Evolutionary conservation across 2,113 vertebrate genomes (phyloP).

Genomic region (Eonycteris spelaea): DNA sequence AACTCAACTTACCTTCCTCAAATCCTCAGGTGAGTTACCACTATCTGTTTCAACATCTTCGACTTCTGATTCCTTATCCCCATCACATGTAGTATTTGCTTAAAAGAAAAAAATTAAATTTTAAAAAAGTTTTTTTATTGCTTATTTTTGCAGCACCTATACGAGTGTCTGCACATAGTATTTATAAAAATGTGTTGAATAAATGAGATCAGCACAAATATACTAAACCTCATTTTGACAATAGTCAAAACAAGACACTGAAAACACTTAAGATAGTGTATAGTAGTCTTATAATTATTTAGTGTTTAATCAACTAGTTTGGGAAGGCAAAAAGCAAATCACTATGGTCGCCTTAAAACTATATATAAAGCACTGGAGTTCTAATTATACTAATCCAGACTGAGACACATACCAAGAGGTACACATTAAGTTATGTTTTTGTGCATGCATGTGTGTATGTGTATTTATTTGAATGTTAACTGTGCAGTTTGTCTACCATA

Average conservation of each 20-base stretch:
- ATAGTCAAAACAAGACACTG: not conserved
- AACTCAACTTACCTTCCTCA: slow-evolving; percentile 89
- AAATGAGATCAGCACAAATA: not conserved
- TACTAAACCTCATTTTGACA: not conserved
- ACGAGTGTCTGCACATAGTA: not conserved
- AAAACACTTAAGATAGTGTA: not conserved
- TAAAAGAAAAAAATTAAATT: slow-evolving; percentile 53
- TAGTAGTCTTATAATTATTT: not conserved
- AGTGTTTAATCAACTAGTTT: not conserved
- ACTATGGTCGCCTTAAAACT: not conserved
- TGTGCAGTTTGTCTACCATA: not conserved
- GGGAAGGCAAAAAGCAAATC: not conserved
- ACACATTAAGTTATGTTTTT: not conserved
- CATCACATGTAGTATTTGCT: slow-evolving; percentile 95
- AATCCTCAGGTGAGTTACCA: slow-evolving; percentile 92
- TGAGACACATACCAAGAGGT: not conserved
- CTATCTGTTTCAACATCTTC: slow-evolving; percentile 89
- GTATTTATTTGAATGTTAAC: not conserved
- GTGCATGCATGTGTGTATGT: rapidly evolving
- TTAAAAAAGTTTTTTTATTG: not conserved
- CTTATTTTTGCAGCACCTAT: not conserved
- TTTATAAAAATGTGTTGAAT: not conserved
- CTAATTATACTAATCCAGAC: not conserved
- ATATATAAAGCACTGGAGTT: not conserved
- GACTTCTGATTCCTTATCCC: slow-evolving; percentile 96